These are phyloP conservation scores for Diachrysia chrysitis DNA, from an alignment of 2,888 invertebrate species.

Conservation along the genomic window DNA sequence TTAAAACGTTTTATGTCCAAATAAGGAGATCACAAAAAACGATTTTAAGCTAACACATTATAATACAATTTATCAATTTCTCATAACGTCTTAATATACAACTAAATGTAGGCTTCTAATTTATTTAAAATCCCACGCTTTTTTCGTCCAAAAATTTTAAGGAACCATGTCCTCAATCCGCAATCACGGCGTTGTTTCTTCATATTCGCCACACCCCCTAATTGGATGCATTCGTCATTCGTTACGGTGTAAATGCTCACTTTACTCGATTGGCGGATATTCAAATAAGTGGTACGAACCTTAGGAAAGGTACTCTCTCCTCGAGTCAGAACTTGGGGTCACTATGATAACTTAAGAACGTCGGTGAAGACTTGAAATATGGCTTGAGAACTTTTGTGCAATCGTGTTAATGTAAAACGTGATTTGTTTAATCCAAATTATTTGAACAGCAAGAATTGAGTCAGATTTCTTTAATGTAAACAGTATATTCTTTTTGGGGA, in stretches of 20 bases:
- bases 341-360: conserved; percentile 43
- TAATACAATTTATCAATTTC: conserved; percentile 32
- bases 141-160: conserved; percentile 8
- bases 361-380: conserved; percentile 43
- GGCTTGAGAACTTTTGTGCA: conserved; percentile 37
- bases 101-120: conserved; percentile 12
- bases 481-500: not conserved
- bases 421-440: not conserved
- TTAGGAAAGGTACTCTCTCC: conserved; percentile 46
- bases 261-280: conserved; percentile 53
- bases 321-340: conserved; percentile 41
- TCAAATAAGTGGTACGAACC: conserved; percentile 50
- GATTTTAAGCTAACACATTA: not conserved
- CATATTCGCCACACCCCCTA: conserved; percentile 53
- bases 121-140: conserved; percentile 17
- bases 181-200: conserved; percentile 42
- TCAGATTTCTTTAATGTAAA: not conserved
- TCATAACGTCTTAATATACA: conserved; percentile 15
- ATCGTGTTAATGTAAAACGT: conserved; percentile 20
- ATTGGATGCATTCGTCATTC: conserved; percentile 52
- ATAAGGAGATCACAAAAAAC: not conserved
- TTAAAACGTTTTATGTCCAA: conserved; percentile 12
- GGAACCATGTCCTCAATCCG: conserved; percentile 40
- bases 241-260: conserved; percentile 55
- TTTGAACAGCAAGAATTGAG: not conserved